These are phyloP conservation scores for Zoanthus sociatus DNA, from an alignment of 92 coral and sea anemone species.

Conservation along the genomic window DNA sequence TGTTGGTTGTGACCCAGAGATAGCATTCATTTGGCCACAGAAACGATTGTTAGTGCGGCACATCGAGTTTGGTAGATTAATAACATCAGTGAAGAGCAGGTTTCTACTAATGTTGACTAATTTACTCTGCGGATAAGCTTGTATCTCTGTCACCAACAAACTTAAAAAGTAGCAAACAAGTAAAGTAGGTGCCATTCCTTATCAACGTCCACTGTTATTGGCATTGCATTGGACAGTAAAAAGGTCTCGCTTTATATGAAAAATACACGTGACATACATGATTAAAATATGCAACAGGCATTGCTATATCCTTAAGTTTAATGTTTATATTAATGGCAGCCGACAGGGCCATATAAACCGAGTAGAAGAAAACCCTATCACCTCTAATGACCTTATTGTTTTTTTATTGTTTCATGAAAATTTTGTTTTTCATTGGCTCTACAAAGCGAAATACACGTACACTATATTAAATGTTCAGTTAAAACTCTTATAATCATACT, in stretches of 20 bases:
- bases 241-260: too few relatives aligned
- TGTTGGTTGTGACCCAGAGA: not conserved
- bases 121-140: not conserved
- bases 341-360: too few relatives aligned
- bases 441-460: too few relatives aligned
- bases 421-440: too few relatives aligned
- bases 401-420: too few relatives aligned
- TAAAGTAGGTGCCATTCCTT: not conserved
- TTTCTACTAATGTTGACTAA: not conserved
- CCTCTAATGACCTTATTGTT: too few relatives aligned
- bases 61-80: conserved; percentile 23
- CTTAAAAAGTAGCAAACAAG: not conserved
- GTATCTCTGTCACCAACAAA: not conserved
- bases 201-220: not conserved
- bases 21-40: conserved; percentile 5
- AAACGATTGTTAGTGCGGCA: not conserved
- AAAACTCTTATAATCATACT: too few relatives aligned
- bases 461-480: too few relatives aligned
- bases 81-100: conserved; percentile 6
- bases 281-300: not conserved
- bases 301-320: not conserved
- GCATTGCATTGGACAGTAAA: not conserved
- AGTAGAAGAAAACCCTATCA: too few relatives aligned
- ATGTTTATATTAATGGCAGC: not conserved
- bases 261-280: too few relatives aligned